phyloP scores from a whole-genome alignment of 2,888 invertebrate genomes.

The Anthophora plumipes region DNA sequence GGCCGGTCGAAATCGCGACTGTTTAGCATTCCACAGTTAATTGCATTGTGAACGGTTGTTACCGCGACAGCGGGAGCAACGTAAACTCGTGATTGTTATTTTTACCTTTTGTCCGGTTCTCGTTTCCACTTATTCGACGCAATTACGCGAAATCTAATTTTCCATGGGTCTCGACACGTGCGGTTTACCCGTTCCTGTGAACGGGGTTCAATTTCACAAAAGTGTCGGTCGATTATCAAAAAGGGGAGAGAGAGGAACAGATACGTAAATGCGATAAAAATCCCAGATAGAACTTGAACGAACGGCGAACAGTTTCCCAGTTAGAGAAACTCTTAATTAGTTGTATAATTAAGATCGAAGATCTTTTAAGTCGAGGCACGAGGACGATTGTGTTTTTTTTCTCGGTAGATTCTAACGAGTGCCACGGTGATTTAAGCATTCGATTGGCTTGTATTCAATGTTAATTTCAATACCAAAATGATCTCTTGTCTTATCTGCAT shows the following conservation, averaged over 20 bases:
- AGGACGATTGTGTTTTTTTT: background rate
- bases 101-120: constrained; percentile 15
- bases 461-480: no score
- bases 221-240: constrained; percentile 19
- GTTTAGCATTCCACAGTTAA: constrained; percentile 33
- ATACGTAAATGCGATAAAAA: constrained; percentile 38
- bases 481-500: background rate
- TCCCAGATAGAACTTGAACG: constrained; percentile 20
- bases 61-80: background rate
- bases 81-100: constrained; percentile 37
- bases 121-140: constrained; percentile 30
- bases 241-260: constrained; percentile 13
- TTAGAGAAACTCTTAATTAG: constrained; percentile 48
- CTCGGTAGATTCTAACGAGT: background rate
- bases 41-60: constrained; percentile 9
- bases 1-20: constrained; percentile 3
- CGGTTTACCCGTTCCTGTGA: constrained; percentile 10
- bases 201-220: constrained; percentile 46
- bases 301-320: constrained; percentile 31
- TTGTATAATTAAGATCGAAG: constrained; percentile 44
- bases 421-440: background rate
- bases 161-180: constrained; percentile 20
- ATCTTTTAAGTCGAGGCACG: background rate
- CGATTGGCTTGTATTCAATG: background rate
- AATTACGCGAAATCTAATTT: constrained; percentile 52